Evolutionary conservation across 2,888 invertebrate genomes (phyloP).

Genomic region (Frankliniella fusca): DNA sequence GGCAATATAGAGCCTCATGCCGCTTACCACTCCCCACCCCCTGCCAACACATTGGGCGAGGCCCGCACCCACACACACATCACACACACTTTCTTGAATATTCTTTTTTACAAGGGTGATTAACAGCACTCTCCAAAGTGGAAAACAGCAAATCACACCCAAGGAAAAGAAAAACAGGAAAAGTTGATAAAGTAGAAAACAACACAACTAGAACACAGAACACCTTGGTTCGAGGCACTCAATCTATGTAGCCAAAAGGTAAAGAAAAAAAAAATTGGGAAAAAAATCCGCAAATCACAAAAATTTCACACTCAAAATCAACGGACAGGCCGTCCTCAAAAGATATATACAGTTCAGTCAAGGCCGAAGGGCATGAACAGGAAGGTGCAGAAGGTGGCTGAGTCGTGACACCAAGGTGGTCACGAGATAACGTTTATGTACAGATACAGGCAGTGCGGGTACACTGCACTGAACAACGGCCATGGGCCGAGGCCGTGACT

Average conservation of each 20-base stretch:
- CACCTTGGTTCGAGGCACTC: neutral
- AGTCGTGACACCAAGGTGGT: neutral
- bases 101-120: constrained; percentile 13
- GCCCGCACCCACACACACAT: neutral
- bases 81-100: neutral
- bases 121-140: constrained; percentile 5
- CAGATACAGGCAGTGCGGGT: neutral
- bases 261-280: constrained; percentile 5
- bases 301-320: constrained; percentile 31
- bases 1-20: no score
- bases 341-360: constrained; percentile 35
- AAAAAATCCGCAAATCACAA: constrained; percentile 29
- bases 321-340: constrained; percentile 31
- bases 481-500: neutral
- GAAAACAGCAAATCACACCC: constrained; percentile 27
- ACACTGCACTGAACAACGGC: neutral
- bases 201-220: neutral
- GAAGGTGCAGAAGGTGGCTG: constrained; percentile 18
- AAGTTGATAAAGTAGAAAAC: constrained; percentile 9
- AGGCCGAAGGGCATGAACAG: constrained; percentile 33
- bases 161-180: constrained; percentile 23
- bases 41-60: no score
- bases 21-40: no score
- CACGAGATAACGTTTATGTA: neutral
- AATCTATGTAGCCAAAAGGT: constrained; percentile 29